These are phyloP conservation scores for Isurus oxyrinchus DNA, from an alignment of 2,113 vertebrate genomes.

Conservation along the genomic window DNA sequence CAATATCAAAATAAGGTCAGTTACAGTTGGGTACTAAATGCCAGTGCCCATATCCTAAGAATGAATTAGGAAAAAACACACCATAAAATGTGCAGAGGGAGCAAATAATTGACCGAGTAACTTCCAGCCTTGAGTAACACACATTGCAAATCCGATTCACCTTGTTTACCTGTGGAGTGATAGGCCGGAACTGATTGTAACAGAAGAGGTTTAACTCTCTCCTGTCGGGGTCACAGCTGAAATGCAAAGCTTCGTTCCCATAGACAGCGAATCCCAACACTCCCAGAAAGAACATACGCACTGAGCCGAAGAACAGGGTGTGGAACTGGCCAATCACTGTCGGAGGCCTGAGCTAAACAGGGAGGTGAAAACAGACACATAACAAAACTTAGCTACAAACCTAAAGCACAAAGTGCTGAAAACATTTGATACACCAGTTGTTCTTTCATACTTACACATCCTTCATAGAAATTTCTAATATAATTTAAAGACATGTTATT, in stretches of 20 bases:
- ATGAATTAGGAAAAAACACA: neutral
- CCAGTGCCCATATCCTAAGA: neutral
- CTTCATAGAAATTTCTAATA: conserved; percentile 79
- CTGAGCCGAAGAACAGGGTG: conserved; percentile 79
- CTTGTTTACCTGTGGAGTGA: conserved; percentile 70
- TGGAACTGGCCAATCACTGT: conserved; percentile 79
- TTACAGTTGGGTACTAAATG: neutral
- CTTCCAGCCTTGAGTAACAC: neutral
- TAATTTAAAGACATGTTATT: conserved; percentile 71
- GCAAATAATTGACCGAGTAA: neutral
- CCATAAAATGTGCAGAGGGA: neutral
- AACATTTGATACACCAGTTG: neutral
- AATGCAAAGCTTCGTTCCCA: conserved; percentile 79
- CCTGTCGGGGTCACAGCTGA: conserved; percentile 78
- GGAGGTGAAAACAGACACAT: conserved; percentile 26
- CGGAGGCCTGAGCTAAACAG: conserved; percentile 70
- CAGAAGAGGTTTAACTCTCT: conserved; percentile 79
- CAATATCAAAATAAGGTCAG: too few species aligned
- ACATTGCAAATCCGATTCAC: neutral
- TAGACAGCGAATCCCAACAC: conserved; percentile 79
- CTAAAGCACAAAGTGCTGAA: neutral
- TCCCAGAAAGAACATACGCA: conserved; percentile 72
- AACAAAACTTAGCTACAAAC: neutral
- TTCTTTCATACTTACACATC: conserved; percentile 69
- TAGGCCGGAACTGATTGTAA: conserved; percentile 81